Percentiles rank a stretch among this genome's conserved stretches.
Conservation (phyloP, 2,797 vertebrate species). For the Alca torda region DNA sequence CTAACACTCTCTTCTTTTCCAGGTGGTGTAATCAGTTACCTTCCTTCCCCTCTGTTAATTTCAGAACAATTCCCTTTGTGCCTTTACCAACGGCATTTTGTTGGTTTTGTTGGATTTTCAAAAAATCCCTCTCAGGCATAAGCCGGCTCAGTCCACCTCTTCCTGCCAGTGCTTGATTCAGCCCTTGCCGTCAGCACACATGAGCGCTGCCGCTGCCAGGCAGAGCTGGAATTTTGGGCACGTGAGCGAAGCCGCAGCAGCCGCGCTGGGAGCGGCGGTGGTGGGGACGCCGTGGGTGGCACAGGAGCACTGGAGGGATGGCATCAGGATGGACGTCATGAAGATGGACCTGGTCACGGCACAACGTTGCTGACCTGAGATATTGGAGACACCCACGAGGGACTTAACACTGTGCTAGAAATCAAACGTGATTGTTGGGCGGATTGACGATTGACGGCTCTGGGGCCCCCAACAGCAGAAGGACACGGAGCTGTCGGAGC, state of each 20-base stretch:
- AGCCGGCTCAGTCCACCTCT: neutral
- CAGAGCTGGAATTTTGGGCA: neutral
- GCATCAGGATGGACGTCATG: neutral
- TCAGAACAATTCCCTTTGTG: neutral
- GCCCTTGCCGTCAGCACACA: neutral
- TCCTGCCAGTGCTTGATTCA: neutral
- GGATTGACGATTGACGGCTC: too few species aligned
- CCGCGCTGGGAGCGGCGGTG: accelerated
- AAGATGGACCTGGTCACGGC: neutral
- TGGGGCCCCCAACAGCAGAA: neutral
- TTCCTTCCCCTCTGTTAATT: neutral
- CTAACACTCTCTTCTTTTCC: neutral
- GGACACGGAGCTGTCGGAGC: too few species aligned
- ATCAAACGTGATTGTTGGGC: too few species aligned
- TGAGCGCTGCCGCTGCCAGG: neutral
- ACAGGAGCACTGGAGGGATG: accelerated
- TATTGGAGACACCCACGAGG: accelerated
- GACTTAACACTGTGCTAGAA: neutral
- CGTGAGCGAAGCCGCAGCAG: neutral
- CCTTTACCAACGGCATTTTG: neutral
- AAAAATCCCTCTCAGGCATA: neutral
- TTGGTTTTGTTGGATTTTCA: neutral
- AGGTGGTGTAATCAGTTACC: neutral
- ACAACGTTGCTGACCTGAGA: neutral
- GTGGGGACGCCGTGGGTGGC: accelerated